Percentiles rank a stretch among this genome's conserved stretches.
Conservation (phyloP, 2,113 vertebrate species). For the Alethe diademata region DNA sequence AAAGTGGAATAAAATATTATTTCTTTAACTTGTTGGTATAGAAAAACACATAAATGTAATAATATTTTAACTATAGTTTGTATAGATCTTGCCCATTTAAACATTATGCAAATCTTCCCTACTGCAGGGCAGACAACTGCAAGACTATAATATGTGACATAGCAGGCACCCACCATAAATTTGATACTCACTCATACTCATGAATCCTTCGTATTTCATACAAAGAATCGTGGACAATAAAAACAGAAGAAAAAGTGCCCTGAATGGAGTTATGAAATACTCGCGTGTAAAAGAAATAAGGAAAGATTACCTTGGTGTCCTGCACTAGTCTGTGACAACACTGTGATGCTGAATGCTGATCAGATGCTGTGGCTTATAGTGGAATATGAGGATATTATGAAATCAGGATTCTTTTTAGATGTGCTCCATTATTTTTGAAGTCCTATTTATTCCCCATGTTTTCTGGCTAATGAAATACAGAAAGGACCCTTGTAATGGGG, state of each 20-base stretch:
- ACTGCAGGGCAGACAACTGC: slow-evolving; percentile 69
- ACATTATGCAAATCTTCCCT: slow-evolving; percentile 65
- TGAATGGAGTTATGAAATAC: slow-evolving; percentile 26
- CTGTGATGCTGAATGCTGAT: not conserved
- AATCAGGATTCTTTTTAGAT: slow-evolving; percentile 37
- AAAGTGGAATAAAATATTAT: slow-evolving; percentile 64
- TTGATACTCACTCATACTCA: slow-evolving; percentile 66
- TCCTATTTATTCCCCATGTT: slow-evolving; percentile 11
- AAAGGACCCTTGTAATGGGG: slow-evolving; percentile 67
- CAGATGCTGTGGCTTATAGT: not conserved
- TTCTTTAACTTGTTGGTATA: slow-evolving; percentile 64
- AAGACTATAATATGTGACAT: slow-evolving; percentile 43
- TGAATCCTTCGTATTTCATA: slow-evolving; percentile 67
- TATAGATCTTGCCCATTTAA: slow-evolving; percentile 67
- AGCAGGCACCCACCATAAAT: slow-evolving; percentile 63
- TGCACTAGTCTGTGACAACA: slow-evolving; percentile 33
- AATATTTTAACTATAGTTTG: slow-evolving; percentile 75
- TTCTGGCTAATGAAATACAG: slow-evolving; percentile 47
- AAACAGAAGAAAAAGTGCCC: not conserved
- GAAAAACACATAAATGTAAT: slow-evolving; percentile 69
- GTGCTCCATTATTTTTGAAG: slow-evolving; percentile 13
- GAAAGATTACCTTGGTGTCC: slow-evolving; percentile 27
- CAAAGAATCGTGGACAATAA: not conserved
- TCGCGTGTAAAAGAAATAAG: slow-evolving; percentile 32
- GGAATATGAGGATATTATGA: slow-evolving; percentile 36